These are phyloP conservation scores for Heliangelus exortis DNA, from an alignment of 2,797 vertebrate species.

Conservation along the genomic window DNA sequence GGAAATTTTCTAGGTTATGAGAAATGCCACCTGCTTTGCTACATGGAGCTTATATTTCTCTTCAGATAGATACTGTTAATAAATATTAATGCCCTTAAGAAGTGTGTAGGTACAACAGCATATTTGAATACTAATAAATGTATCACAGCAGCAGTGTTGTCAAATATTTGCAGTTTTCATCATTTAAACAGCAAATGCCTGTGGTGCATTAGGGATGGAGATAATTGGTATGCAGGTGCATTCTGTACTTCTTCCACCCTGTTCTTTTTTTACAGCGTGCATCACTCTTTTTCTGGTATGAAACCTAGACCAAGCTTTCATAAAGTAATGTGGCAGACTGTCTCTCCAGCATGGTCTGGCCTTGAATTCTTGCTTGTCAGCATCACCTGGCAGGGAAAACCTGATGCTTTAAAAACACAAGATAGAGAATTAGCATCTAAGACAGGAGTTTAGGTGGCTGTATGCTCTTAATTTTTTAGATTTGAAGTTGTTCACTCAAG, in stretches of 20 bases:
- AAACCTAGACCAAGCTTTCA: background rate
- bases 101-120: background rate
- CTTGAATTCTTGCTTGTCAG: background rate
- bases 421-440: background rate
- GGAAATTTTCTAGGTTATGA: background rate
- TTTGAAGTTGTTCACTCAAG: background rate
- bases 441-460: background rate
- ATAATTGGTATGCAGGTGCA: background rate
- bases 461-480: background rate
- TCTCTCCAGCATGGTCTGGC: background rate
- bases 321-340: background rate
- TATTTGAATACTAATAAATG: background rate
- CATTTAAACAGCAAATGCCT: background rate
- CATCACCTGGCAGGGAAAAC: background rate
- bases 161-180: constrained; percentile 1
- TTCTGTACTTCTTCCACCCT: background rate
- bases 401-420: background rate
- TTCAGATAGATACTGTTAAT: background rate
- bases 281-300: background rate
- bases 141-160: background rate
- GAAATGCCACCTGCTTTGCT: background rate
- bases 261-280: background rate
- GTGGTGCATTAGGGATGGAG: background rate
- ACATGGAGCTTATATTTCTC: background rate
- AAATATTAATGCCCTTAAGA: background rate